phyloP scores from a whole-genome alignment of 2,113 vertebrate genomes.

The Dolichotis patagonum region DNA sequence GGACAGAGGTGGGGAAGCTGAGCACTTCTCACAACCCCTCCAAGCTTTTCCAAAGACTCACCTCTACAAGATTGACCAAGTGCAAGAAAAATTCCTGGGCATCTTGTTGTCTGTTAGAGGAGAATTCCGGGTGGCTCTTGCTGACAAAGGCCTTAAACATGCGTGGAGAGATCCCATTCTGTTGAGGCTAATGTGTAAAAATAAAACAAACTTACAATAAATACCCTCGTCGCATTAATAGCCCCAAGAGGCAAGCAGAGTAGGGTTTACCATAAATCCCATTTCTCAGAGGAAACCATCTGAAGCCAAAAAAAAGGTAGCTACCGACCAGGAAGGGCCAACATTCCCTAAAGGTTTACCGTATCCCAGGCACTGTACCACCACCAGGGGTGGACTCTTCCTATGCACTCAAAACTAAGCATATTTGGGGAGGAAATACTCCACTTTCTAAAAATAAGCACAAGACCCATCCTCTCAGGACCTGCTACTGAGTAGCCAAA shows the following conservation, averaged over 20 bases:
- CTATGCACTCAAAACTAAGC: background rate
- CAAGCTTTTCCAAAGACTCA: constrained; percentile 78
- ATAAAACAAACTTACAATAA: background rate
- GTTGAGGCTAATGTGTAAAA: constrained; percentile 89
- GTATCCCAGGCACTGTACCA: background rate
- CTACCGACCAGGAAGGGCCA: background rate
- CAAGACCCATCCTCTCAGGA: background rate
- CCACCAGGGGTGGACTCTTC: background rate
- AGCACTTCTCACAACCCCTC: background rate
- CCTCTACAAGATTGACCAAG: constrained; percentile 95
- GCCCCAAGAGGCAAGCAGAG: background rate
- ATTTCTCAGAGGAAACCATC: background rate
- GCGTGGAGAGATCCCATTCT: constrained; percentile 93
- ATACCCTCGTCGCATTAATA: background rate
- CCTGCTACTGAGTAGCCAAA: background rate
- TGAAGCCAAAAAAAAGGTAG: background rate
- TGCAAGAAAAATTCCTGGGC: constrained; percentile 96
- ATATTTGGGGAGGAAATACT: background rate
- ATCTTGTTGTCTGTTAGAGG: constrained; percentile 97
- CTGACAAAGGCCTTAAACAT: constrained; percentile 97
- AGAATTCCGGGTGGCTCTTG: constrained; percentile 96
- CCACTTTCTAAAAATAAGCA: background rate
- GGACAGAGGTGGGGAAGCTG: fast-evolving
- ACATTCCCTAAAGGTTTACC: fast-evolving
- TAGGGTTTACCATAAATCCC: background rate